phyloP scores from a whole-genome alignment of 2,888 invertebrate genomes.

The Psylliodes chrysocephalus region DNA sequence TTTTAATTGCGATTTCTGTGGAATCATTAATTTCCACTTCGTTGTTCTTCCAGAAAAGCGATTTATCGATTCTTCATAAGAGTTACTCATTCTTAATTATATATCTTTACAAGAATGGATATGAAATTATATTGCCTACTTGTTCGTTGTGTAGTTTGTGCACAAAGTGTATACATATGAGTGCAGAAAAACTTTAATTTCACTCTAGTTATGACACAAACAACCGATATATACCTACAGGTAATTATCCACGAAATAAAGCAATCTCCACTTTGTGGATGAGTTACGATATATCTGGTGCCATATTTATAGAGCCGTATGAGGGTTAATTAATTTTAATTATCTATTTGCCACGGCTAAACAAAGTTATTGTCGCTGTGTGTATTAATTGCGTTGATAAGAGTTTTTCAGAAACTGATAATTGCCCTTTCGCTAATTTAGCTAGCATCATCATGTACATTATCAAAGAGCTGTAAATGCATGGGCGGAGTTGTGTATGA shows the following conservation, averaged over 20 bases:
- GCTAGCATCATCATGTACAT: not conserved
- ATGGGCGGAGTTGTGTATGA: not conserved
- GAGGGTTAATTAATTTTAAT: slow-evolving; percentile 41
- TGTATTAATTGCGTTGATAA: slow-evolving; percentile 36
- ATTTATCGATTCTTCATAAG: too few relatives aligned
- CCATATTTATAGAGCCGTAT: slow-evolving; percentile 23
- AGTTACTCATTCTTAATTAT: too few relatives aligned
- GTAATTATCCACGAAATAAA: slow-evolving; percentile 7
- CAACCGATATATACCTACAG: too few relatives aligned
- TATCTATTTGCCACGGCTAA: slow-evolving; percentile 34
- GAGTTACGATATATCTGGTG: slow-evolving; percentile 17
- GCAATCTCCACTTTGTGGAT: slow-evolving; percentile 9
- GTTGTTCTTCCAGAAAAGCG: too few relatives aligned
- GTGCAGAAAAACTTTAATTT: too few relatives aligned
- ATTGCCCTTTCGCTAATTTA: slow-evolving; percentile 27
- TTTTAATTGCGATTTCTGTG: too few relatives aligned
- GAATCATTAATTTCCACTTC: too few relatives aligned
- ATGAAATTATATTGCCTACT: too few relatives aligned
- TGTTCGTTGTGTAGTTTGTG: too few relatives aligned
- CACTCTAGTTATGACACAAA: too few relatives aligned
- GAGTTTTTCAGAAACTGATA: slow-evolving; percentile 22
- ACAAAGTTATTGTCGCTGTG: slow-evolving; percentile 32
- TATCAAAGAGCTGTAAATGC: not conserved
- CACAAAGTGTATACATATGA: too few relatives aligned
- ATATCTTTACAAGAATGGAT: too few relatives aligned